Conservation (phyloP, 2,888 invertebrate genomes). For the Camptogramma bilineatum region DNA sequence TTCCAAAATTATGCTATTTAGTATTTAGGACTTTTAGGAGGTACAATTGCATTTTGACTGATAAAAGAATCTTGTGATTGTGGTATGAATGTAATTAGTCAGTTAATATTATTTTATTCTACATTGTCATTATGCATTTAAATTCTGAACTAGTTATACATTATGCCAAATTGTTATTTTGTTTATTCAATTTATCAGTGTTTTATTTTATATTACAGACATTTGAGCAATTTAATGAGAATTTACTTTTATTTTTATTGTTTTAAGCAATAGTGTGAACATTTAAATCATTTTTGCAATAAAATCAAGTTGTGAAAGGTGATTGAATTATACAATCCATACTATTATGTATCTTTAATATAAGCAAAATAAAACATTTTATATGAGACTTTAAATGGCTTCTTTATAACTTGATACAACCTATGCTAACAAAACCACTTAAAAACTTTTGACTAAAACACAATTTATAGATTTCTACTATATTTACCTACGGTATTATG, state of each 20-base stretch:
- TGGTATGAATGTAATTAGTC: constrained; percentile 76
- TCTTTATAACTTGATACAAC: constrained; percentile 48
- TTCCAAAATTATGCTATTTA: constrained; percentile 76
- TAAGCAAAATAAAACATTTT: constrained; percentile 85
- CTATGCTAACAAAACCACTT: not conserved
- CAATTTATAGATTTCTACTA: not conserved
- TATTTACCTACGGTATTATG: not conserved
- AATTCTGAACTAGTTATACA: constrained; percentile 69
- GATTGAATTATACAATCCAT: constrained; percentile 75
- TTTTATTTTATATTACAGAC: constrained; percentile 60
- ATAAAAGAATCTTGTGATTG: constrained; percentile 76
- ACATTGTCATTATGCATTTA: constrained; percentile 77
- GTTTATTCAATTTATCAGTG: constrained; percentile 58
- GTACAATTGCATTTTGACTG: constrained; percentile 79
- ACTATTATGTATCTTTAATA: constrained; percentile 76
- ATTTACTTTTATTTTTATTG: constrained; percentile 41
- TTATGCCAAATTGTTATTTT: constrained; percentile 82
- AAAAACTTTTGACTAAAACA: not conserved
- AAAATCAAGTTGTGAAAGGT: constrained; percentile 59
- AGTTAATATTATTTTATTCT: constrained; percentile 69
- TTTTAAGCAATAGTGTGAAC: constrained; percentile 36
- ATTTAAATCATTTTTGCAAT: constrained; percentile 40
- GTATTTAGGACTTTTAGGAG: constrained; percentile 68
- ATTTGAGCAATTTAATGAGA: constrained; percentile 34
- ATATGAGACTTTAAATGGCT: constrained; percentile 79